Conservation (phyloP, 2,797 vertebrate genomes). For the Centropyge bicolor region DNA sequence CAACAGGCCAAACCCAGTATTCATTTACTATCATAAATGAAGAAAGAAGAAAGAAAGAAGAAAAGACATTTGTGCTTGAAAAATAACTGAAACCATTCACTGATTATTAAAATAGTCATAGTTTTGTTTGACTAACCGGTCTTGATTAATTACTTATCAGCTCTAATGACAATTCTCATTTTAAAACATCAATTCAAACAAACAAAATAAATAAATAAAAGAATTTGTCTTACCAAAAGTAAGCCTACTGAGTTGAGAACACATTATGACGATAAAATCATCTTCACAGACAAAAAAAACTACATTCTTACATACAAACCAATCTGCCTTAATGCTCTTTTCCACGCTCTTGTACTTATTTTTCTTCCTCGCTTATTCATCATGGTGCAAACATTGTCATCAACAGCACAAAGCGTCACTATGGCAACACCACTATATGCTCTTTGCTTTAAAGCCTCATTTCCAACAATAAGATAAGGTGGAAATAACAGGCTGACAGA, state of each 20-base stretch:
- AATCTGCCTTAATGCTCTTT: conserved; percentile 12
- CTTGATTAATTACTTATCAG: too few relatives aligned
- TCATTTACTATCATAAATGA: too few relatives aligned
- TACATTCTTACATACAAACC: background rate
- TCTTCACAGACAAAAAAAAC: background rate
- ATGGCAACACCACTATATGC: conserved; percentile 78
- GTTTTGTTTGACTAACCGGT: too few relatives aligned
- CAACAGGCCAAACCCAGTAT: too few relatives aligned
- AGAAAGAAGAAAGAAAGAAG: too few relatives aligned
- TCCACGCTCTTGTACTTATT: background rate
- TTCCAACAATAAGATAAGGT: conserved; percentile 51
- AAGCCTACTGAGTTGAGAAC: background rate
- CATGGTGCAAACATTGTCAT: conserved; percentile 39
- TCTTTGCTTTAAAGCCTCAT: conserved; percentile 58
- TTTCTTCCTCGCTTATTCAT: conserved; percentile 19
- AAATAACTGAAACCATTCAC: too few relatives aligned
- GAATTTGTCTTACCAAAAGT: background rate
- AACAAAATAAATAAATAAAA: background rate
- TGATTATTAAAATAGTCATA: too few relatives aligned
- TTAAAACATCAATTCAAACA: background rate
- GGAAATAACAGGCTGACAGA: conserved; percentile 40
- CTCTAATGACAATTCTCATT: background rate
- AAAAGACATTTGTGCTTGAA: too few relatives aligned
- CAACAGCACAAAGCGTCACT: conserved; percentile 67
- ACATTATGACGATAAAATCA: background rate